phyloP scores from a whole-genome alignment of 2,888 invertebrate species.

The Parnassius orleans region DNA sequence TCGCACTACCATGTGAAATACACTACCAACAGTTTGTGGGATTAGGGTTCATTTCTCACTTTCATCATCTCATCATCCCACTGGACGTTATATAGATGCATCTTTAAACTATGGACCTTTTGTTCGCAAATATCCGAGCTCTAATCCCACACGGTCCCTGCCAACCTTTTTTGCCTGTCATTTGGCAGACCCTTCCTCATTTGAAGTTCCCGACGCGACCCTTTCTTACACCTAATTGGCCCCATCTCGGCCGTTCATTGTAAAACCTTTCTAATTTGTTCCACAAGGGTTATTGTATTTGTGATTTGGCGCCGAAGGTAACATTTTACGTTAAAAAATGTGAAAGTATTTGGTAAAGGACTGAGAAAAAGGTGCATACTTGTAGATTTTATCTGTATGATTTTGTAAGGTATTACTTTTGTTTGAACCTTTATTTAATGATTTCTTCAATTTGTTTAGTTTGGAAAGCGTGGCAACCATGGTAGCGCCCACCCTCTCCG shows the following conservation, averaged over 20 bases:
- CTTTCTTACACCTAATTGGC: slow-evolving; percentile 27
- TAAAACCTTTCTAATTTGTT: slow-evolving; percentile 26
- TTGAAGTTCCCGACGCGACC: slow-evolving; percentile 27
- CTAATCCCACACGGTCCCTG: slow-evolving; percentile 21
- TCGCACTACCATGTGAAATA: no score
- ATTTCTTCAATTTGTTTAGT: no score
- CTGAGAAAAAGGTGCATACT: slow-evolving; percentile 5
- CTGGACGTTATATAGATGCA: slow-evolving; percentile 6
- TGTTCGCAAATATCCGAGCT: slow-evolving; percentile 24
- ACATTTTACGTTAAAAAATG: slow-evolving; percentile 24
- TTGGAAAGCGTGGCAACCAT: no score
- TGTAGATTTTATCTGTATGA: background rate
- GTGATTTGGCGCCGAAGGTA: slow-evolving; percentile 26
- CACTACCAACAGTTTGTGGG: no score
- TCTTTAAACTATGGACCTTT: slow-evolving; percentile 8
- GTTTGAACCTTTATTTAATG: no score
- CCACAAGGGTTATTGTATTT: slow-evolving; percentile 28
- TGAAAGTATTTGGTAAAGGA: slow-evolving; percentile 23
- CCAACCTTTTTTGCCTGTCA: slow-evolving; percentile 28
- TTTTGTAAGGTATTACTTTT: no score
- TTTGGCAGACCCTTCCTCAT: slow-evolving; percentile 24
- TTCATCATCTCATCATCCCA: background rate
- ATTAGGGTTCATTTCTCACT: no score
- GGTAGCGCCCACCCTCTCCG: no score
- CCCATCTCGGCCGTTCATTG: slow-evolving; percentile 21